phyloP scores from a whole-genome alignment of 2,888 invertebrate genomes.

The Trissonchulus sp. region DNA sequence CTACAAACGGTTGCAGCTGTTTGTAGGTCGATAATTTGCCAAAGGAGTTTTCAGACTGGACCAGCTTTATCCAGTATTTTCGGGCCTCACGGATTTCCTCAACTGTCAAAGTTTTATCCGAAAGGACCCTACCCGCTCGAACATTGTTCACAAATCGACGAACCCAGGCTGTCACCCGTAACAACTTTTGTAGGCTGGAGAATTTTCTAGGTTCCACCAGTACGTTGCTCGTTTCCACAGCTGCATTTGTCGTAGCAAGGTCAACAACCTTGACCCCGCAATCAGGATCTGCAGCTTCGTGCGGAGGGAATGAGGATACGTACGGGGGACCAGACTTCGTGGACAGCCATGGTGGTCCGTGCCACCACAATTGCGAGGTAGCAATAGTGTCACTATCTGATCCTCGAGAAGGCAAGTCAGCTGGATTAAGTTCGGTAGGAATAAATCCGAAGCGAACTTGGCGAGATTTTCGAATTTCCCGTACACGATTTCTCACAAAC shows the following conservation, averaged over 20 bases:
- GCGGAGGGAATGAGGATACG: slow-evolving; percentile 35
- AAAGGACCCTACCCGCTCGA: background rate
- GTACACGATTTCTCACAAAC: slow-evolving; percentile 40
- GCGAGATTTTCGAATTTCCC: too few species aligned
- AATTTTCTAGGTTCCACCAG: background rate
- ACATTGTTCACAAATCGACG: background rate
- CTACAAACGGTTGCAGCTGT: background rate
- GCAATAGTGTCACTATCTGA: slow-evolving; percentile 30
- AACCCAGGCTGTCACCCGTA: slow-evolving; percentile 9
- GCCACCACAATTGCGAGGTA: slow-evolving; percentile 38
- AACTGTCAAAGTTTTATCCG: background rate
- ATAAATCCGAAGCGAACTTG: slow-evolving; percentile 40
- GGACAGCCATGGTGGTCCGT: slow-evolving; percentile 37
- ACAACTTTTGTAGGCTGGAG: slow-evolving; percentile 9
- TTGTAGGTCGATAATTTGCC: background rate
- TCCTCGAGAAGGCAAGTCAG: slow-evolving; percentile 43
- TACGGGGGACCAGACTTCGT: too few species aligned
- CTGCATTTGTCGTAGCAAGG: too few species aligned
- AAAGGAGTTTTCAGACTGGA: background rate
- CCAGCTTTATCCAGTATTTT: background rate
- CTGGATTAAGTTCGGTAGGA: slow-evolving; percentile 41
- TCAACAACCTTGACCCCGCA: too few species aligned
- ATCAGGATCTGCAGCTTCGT: too few species aligned
- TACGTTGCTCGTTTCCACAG: too few species aligned
- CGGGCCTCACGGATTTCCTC: background rate